These are phyloP conservation scores for Cenopis cana DNA, from an alignment of 2,888 invertebrate genomes.

Conservation along the genomic window DNA sequence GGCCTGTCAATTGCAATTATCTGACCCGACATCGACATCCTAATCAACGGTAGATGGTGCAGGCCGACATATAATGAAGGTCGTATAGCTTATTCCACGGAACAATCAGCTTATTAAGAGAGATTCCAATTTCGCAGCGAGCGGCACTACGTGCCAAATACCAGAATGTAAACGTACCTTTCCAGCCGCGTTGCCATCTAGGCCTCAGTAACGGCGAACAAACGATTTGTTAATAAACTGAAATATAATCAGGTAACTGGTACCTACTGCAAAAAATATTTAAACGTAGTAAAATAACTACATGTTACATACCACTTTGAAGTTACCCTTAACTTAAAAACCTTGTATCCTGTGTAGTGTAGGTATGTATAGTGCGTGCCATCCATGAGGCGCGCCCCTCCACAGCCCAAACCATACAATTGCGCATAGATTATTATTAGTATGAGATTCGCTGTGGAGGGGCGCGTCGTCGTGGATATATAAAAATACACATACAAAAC, in stretches of 20 bases:
- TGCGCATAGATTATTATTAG: too few relatives aligned
- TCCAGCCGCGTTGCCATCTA: conserved; percentile 72
- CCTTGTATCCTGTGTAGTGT: too few relatives aligned
- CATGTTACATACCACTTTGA: too few relatives aligned
- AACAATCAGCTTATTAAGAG: conserved; percentile 62
- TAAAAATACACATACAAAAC: too few relatives aligned
- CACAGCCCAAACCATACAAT: too few relatives aligned
- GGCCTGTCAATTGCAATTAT: conserved; percentile 12
- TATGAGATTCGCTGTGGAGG: too few relatives aligned
- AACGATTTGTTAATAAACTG: conserved; percentile 58
- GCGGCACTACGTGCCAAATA: conserved; percentile 63
- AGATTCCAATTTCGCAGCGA: conserved; percentile 59
- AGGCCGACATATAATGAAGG: conserved; percentile 39
- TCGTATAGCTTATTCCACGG: conserved; percentile 50
- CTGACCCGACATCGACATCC: conserved; percentile 9
- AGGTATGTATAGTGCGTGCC: too few relatives aligned
- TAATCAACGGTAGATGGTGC: conserved; percentile 34
- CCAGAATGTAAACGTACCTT: conserved; percentile 64
- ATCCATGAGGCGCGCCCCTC: too few relatives aligned
- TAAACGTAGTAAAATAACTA: not conserved
- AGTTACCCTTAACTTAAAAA: too few relatives aligned
- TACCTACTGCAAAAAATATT: not conserved
- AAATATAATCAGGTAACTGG: conserved; percentile 45
- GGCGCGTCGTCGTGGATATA: too few relatives aligned
- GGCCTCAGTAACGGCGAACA: conserved; percentile 66